A percentile compares a stretch with the other conserved stretches of the same genome.
Evolutionary conservation across 2,888 invertebrate species (phyloP).

Genomic region (Aproaerema taeniolella): DNA sequence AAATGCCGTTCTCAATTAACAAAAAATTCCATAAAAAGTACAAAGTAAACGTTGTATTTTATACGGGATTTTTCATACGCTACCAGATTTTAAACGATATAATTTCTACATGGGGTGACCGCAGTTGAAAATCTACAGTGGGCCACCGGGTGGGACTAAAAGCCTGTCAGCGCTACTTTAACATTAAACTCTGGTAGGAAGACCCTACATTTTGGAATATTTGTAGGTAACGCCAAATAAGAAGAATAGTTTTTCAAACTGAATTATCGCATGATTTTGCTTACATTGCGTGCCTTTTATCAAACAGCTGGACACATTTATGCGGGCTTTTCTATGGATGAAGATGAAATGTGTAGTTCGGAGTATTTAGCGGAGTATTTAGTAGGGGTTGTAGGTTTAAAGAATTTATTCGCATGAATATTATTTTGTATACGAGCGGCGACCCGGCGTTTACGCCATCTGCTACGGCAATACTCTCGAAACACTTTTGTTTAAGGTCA

Average conservation of each 20-base stretch:
- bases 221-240: too few species aligned
- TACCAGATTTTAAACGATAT: too few species aligned
- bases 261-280: not conserved
- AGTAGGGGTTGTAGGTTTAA: not conserved
- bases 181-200: constrained; percentile 20
- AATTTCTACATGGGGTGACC: too few species aligned
- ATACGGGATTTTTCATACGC: too few species aligned
- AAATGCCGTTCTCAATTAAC: too few species aligned
- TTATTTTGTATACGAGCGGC: constrained; percentile 31
- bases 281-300: not conserved
- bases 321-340: not conserved
- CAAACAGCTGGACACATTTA: not conserved
- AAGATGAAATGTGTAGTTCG: too few species aligned
- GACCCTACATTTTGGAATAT: constrained; percentile 3
- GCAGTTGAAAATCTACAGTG: too few species aligned
- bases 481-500: constrained; percentile 15
- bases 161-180: constrained; percentile 37
- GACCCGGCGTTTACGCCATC: constrained; percentile 31
- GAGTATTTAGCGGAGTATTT: not conserved
- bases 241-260: not conserved
- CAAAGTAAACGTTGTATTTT: too few species aligned
- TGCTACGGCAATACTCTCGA: constrained; percentile 24
- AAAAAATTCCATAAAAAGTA: too few species aligned
- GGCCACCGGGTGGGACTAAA: constrained; percentile 24
- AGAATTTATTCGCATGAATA: constrained; percentile 35